Percentiles rank a stretch among this genome's conserved stretches.
Evolutionary conservation across 1,140 invertebrate genomes (phyloP).

Genomic region (Chymomyza costata): DNA sequence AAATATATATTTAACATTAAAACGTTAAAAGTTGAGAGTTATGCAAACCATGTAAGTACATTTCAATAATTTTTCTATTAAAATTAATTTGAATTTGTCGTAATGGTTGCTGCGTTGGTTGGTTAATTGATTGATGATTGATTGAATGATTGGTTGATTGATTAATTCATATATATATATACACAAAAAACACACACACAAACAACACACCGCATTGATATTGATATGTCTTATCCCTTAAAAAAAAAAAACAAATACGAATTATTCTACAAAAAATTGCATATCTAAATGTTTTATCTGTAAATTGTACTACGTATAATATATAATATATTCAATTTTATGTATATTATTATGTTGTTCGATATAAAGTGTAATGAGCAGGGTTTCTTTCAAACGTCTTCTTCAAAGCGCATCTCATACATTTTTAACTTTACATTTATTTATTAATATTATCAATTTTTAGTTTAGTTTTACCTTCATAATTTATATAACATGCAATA

Average conservation of each 20-base stretch:
- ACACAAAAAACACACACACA: constrained; percentile 28
- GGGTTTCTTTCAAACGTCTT: too few species aligned
- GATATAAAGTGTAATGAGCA: too few species aligned
- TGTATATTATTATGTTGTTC: too few species aligned
- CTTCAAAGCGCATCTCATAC: too few species aligned
- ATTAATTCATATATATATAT: constrained; percentile 44
- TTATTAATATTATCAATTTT: too few species aligned
- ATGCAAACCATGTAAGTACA: constrained; percentile 74
- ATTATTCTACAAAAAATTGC: constrained; percentile 19
- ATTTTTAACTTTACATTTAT: too few species aligned
- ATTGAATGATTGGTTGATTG: constrained; percentile 62
- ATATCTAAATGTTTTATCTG: constrained; percentile 64
- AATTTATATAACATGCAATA: too few species aligned
- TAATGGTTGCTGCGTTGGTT: constrained; percentile 75
- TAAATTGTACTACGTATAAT: constrained; percentile 45
- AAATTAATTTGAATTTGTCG: constrained; percentile 74
- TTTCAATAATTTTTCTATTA: constrained; percentile 67
- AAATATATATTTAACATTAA: constrained; percentile 16
- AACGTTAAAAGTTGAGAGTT: constrained; percentile 42
- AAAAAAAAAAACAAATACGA: constrained; percentile 6
- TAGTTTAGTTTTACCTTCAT: too few species aligned
- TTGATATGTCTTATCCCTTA: constrained; percentile 40
- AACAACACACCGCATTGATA: constrained; percentile 20
- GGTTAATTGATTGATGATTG: constrained; percentile 69
- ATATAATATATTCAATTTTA: constrained; percentile 15